Base-by-base conservation (phyloP, 2,888 invertebrate genomes). In the Diaperis boleti region DNA sequence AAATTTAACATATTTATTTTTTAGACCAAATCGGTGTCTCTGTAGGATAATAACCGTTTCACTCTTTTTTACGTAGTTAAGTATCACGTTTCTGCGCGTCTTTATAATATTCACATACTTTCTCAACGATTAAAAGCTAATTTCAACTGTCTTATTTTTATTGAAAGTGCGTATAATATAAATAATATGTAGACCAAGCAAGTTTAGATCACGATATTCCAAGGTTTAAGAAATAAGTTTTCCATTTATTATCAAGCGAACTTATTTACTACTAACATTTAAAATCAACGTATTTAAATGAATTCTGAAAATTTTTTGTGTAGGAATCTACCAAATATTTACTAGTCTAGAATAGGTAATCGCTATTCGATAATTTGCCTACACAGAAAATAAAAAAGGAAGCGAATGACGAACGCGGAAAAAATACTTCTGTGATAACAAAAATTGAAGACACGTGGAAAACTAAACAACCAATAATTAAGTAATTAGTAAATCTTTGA, bases 101-200 rank as follows among this genome's bases (percentile, higher is more conserved):
- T 44, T 13, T 44, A 26, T 20, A 11, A 13, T 44, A 20, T 26
- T 11, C 22, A 22, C 44, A 11, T 41, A 44, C 44, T 44, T 44
- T 44, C 44, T 11, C 26, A 22, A 22, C 13, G 22, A 22, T 44
- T 44, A 10, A 6, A 5, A 22, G 5, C 42, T 20, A 42, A 42
- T 42, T 44, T 11, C 6, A 20, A 17, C 18, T 26, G 6, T 26
- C 8, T 26, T n/a, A 26, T n/a, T n/a, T n/a, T n/a, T n/a, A n/a
- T n/a, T n/a, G n/a, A 41, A 41, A 41, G 18, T 41, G 18, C 18
- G 17, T 18, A n/a, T n/a, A n/a, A n/a, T n/a, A n/a, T n/a, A n/a
- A n/a, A n/a, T n/a, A n/a, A n/a, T n/a, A n/a, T n/a, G n/a, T n/a
- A n/a, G n/a, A n/a, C n/a, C n/a, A n/a, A n/a, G n/a, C n/a, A n/a